A percentile compares a stretch with the other conserved stretches of the same genome.
Evolutionary conservation across 2,888 invertebrate genomes (phyloP).

Genomic region (Oxystoma pomonae): DNA sequence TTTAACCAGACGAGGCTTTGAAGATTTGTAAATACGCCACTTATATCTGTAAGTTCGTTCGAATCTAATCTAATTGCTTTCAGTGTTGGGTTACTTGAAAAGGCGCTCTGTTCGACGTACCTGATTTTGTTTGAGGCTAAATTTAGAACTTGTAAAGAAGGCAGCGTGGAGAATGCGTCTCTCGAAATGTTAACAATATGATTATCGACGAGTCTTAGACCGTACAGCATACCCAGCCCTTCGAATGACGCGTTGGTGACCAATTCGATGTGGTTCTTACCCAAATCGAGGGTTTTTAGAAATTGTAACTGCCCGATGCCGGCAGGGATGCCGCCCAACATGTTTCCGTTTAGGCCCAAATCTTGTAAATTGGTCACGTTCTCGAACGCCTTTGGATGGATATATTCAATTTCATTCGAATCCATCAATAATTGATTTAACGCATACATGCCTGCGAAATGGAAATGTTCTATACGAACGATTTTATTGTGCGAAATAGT

Average conservation of each 20-base stretch:
- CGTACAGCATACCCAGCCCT: constrained; percentile 69
- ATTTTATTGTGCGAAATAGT: constrained; percentile 71
- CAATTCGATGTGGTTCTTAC: constrained; percentile 72
- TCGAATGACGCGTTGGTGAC: constrained; percentile 69
- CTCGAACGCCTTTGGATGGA: constrained; percentile 68
- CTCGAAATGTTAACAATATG: constrained; percentile 71
- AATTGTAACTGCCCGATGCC: constrained; percentile 66
- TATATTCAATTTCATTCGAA: constrained; percentile 65
- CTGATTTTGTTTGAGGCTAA: constrained; percentile 75
- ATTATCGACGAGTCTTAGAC: constrained; percentile 76
- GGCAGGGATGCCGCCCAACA: constrained; percentile 64
- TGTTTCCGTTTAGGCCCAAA: constrained; percentile 70
- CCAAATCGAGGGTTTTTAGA: constrained; percentile 74
- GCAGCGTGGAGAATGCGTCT: constrained; percentile 67
- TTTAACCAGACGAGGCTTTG: constrained; percentile 75
- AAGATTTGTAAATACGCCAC: constrained; percentile 70
- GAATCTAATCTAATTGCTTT: constrained; percentile 74
- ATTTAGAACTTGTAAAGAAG: constrained; percentile 73
- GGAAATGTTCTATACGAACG: constrained; percentile 62
- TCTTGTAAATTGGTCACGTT: constrained; percentile 77
- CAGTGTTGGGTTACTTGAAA: constrained; percentile 67
- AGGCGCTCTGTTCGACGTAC: constrained; percentile 73
- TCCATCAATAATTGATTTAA: constrained; percentile 71
- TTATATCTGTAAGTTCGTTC: constrained; percentile 73
- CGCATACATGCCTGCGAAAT: constrained; percentile 70